Evolutionary conservation across 1,140 invertebrate genomes (phyloP), one percentile per base, ranked within the genome.

Genomic region (Drosophila arawakana): DNA sequence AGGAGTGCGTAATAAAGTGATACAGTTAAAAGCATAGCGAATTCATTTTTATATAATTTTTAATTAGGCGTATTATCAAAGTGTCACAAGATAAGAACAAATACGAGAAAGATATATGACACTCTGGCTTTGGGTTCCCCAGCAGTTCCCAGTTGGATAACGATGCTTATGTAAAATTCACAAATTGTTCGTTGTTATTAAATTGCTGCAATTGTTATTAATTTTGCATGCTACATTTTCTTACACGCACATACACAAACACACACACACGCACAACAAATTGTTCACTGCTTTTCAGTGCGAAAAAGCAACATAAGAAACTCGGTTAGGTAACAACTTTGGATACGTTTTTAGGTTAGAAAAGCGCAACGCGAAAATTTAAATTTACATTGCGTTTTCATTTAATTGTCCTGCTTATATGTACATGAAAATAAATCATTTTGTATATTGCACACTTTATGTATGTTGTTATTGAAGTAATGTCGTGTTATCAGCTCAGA

Each of bases 261-360:
- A 41, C 54, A 35, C 18, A 15, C 25, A 61, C 49, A 44, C 21
- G 30, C 55, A 55, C 35, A 54, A 37, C 15, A 49, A 41, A 46
- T 34, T 55, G 8, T 72, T 13, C 55, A 67, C 63, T 30, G 39
- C 37, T 44, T 11, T 41, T 39, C 43, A 55, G 52, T 41, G 37
- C 44, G 7, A 52, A 73, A 54, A 41, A 54, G 54, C 35, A 70
- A 1, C 50, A 75, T 59, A 70, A 77, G 8, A 58, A 71, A 58
- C 49, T 65, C 60, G 46, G 70, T 88, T 88, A 88, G 84, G 80
- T 88, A 88, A 88, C 84, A 89, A 83, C 77, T 78, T 83, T 72
- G 65, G 44, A 69, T 74, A 75, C 34, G 70, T 78, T 88, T 86
- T 88, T 80, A 88, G 83, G 83, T 88, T 88, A 88, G 83, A 88